phyloP scores from a whole-genome alignment of 2,113 vertebrate genomes.

The Gobio gobio region DNA sequence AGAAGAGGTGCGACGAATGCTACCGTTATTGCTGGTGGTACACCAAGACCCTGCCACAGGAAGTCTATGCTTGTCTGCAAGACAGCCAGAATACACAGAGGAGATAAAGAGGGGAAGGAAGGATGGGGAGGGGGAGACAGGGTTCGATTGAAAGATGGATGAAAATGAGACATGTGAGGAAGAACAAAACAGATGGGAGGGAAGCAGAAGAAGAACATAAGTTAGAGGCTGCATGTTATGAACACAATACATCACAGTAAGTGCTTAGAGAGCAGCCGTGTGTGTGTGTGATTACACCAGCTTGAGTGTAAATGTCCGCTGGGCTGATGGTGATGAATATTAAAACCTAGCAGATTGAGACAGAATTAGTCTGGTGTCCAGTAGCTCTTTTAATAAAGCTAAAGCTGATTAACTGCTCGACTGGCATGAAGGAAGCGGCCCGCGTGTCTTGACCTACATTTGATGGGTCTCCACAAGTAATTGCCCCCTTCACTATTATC shows the following conservation, averaged over 20 bases:
- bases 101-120: constrained; percentile 18
- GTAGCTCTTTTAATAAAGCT: constrained; percentile 54
- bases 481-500: constrained; percentile 29
- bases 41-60: constrained; percentile 49
- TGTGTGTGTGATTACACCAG: constrained; percentile 14
- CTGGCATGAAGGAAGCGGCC: constrained; percentile 47
- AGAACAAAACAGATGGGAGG: constrained; percentile 47
- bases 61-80: constrained; percentile 66
- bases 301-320: constrained; percentile 27
- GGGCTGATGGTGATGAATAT: constrained; percentile 26
- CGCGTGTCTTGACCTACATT: constrained; percentile 61
- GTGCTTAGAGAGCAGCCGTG: background rate
- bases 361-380: constrained; percentile 50
- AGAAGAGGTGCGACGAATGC: constrained; percentile 86
- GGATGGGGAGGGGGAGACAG: constrained; percentile 25
- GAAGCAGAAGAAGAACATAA: constrained; percentile 14
- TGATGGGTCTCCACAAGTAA: constrained; percentile 41
- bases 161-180: background rate
- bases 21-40: constrained; percentile 67
- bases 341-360: constrained; percentile 46
- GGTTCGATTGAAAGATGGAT: constrained; percentile 18
- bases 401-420: constrained; percentile 52
- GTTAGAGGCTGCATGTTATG: constrained; percentile 20
- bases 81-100: constrained; percentile 60
- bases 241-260: constrained; percentile 8